These are phyloP conservation scores for Pristis pectinata DNA, from an alignment of 2,797 vertebrate genomes.

Conservation along the genomic window DNA sequence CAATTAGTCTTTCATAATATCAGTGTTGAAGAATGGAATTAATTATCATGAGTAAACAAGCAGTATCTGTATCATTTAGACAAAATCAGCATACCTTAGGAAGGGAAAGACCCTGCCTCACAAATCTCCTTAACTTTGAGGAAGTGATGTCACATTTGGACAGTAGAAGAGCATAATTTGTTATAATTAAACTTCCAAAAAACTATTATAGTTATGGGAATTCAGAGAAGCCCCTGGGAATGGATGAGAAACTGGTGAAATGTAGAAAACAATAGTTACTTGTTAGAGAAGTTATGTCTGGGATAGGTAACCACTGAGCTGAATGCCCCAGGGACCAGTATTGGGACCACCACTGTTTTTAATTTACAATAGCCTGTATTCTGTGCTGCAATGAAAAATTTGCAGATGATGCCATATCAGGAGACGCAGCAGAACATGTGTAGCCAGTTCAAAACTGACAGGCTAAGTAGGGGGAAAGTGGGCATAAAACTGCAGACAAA, in stretches of 20 bases:
- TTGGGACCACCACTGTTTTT: neutral
- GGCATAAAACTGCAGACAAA: neutral
- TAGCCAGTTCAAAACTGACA: neutral
- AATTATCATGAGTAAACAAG: neutral
- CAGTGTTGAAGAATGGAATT: neutral
- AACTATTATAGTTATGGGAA: neutral
- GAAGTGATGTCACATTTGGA: neutral
- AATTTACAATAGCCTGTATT: neutral
- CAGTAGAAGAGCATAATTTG: neutral
- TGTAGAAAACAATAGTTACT: neutral
- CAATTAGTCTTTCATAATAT: neutral
- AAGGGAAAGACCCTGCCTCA: neutral
- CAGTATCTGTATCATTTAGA: neutral
- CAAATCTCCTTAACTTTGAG: neutral
- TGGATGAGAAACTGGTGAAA: conserved; percentile 22
- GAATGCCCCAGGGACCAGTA: neutral
- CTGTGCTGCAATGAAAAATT: neutral
- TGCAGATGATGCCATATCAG: neutral
- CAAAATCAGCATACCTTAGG: neutral
- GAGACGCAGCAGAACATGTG: neutral
- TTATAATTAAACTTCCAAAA: conserved; percentile 15
- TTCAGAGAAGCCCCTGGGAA: neutral
- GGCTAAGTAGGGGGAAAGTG: neutral
- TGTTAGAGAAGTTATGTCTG: neutral
- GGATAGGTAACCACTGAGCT: neutral